Conservation (phyloP, 2,113 vertebrate genomes). For the Cairina moschata region DNA sequence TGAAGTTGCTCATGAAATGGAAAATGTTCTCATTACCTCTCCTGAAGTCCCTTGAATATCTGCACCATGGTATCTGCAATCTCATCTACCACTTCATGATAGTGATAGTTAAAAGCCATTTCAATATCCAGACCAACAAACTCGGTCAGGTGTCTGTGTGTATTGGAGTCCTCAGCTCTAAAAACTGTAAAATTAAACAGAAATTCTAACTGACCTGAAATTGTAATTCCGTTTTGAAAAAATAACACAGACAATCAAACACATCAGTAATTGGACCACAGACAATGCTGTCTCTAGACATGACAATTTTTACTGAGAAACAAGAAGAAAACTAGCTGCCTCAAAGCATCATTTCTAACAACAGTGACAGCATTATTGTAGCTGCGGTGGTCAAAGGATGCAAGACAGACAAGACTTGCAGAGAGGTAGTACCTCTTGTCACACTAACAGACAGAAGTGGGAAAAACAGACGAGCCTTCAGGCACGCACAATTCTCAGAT, state of each 20-base stretch:
- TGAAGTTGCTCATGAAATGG: background rate
- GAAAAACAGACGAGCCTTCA: conserved; percentile 15
- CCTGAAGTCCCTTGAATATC: conserved; percentile 97
- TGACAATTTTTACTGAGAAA: background rate
- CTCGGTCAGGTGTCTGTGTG: conserved; percentile 96
- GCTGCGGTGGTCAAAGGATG: background rate
- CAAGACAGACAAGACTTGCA: background rate
- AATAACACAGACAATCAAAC: background rate
- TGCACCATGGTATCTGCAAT: conserved; percentile 98
- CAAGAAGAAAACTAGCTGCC: background rate
- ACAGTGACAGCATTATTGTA: background rate
- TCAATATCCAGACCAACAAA: conserved; percentile 99
- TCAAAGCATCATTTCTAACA: background rate
- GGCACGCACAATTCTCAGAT: background rate
- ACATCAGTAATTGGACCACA: background rate
- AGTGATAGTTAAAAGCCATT: conserved; percentile 98
- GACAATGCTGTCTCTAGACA: background rate
- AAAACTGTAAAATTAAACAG: conserved; percentile 85
- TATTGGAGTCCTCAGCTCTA: conserved; percentile 98
- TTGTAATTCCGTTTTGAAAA: conserved; percentile 9
- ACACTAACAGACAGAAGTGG: background rate
- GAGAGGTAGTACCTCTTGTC: background rate
- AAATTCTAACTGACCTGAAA: conserved; percentile 31
- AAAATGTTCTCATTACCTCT: conserved; percentile 83
- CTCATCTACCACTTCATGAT: conserved; percentile 96